Evolutionary conservation across 2,113 vertebrate genomes (phyloP), one percentile per base, ranked within the genome.

Genomic region (Chionis minor): DNA sequence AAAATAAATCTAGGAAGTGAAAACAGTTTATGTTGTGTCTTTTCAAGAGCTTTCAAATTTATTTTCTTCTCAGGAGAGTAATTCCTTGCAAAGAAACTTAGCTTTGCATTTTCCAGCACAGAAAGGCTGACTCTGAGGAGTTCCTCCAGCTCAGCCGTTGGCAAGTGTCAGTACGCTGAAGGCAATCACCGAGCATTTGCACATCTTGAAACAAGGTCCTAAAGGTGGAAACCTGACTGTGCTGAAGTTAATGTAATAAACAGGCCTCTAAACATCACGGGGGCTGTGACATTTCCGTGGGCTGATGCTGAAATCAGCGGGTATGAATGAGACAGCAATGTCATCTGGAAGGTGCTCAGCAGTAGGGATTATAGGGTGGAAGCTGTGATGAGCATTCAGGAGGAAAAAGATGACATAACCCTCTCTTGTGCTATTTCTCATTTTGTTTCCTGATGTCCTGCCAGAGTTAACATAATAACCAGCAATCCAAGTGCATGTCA

Each of bases 331-430:
- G 61, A 73, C 40, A 58, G 47, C 51, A 75, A 45, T 13, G 14
- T 82, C 77, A 44, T 72, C 81, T 88, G 93, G 88, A 91, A 81
- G 28, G 59, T 23, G 73, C 86, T 86, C 79, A 90, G 92, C 70
- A 44, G 33, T 12, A 44, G 54, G 87, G 73, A 91, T 74, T 82
- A 65, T 4, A 54, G 62, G n/a, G 16, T 6, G 8, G 82, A 82
- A 97, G 74, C 45, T 91, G 55, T 27, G 69, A 33, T 72, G 90
- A 63, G 52, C 62, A 65, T 71, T 79, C 63, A 92, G 71, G 32
- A 90, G 72, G 89, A 94, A 95, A 94, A 87, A 84, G 71, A 92
- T 91, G 88, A 97, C 87, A 92, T 86, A 94, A 95, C 84, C 73
- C n/a, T 84, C 88, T 93, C 85, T 82, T 79, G 23, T 7, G 71